Conservation (phyloP, 2,888 invertebrate species). For the Dynastes maya region DNA sequence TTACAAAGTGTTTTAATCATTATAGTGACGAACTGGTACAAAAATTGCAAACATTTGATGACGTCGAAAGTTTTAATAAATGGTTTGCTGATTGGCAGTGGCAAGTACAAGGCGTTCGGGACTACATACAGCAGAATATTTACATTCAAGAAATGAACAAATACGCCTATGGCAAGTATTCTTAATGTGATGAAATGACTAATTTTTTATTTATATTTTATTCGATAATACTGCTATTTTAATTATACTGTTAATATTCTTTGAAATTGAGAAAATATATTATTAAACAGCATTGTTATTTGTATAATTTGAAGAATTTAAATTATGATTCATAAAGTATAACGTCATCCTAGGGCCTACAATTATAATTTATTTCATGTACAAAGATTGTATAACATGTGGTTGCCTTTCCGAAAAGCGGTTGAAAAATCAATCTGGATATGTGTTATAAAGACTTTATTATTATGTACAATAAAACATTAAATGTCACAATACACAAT, state of each 20-base stretch:
- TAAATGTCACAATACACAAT: no score
- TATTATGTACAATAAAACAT: no score
- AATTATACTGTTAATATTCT: no score
- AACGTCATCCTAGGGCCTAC: no score
- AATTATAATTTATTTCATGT: no score
- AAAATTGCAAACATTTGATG: conserved; percentile 62
- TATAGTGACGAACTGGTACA: conserved; percentile 63
- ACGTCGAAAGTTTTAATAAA: conserved; percentile 62
- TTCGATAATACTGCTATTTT: neutral
- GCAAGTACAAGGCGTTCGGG: conserved; percentile 63
- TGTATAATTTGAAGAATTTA: neutral
- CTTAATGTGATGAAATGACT: conserved; percentile 1
- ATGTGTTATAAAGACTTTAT: no score
- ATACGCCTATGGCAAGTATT: conserved; percentile 51
- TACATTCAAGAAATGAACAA: conserved; percentile 66
- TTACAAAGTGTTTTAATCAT: conserved; percentile 61
- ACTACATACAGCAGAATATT: conserved; percentile 67
- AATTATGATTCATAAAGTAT: no score
- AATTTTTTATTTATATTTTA: neutral
- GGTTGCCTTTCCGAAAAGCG: no score
- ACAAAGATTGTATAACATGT: no score
- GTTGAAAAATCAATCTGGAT: no score
- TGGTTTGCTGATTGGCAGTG: conserved; percentile 66
- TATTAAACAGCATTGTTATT: neutral
- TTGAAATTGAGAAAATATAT: no score